Evolutionary conservation across 2,888 invertebrate genomes (phyloP), one percentile per base, ranked within the genome.

Genomic region (Trichopria drosophilae): DNA sequence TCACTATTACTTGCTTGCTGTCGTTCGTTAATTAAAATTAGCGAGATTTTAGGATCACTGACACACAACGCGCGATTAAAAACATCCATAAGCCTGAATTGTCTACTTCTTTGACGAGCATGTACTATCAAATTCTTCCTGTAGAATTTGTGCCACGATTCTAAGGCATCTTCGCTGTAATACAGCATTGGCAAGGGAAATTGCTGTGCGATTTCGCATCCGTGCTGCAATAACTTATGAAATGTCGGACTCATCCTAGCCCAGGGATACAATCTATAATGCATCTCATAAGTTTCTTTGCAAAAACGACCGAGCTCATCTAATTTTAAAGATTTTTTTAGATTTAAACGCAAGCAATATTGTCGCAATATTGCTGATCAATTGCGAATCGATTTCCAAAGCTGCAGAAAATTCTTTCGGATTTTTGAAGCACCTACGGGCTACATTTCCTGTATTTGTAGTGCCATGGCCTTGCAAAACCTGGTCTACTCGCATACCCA

Each of bases 401-500:
- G 36, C 28, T 12, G 15, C 19, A 15, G 45, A 23, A 36, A 45
- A 28, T 22, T 10, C 6, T 4, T 12, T 7, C 9, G 37, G 29
- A 6, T 45, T 26, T 5, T 45, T 12, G 20, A 45, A 45, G 26
- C 36, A 45, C 20, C 22, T 16, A 13, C 36, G 16, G 5, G 45
- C 45, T 3, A 36, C 6, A 28, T 45, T 45, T 3, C 45, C 45
- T 4, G 36, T 36, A 36, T 36, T 45, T 3, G 36, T 45, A n/a
- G n/a, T n/a, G 24, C 29, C 45, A 19, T 26, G 20, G 5, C 45
- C 45, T 28, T 45, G 36, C 12, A 20, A 13, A 22, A 37, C 24
- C 37, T 29, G 29, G n/a, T n/a, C n/a, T n/a, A n/a, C n/a, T n/a
- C n/a, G n/a, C n/a, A n/a, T n/a, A n/a, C n/a, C n/a, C n/a, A 45